These are phyloP conservation scores for Cepphus grylle DNA, from an alignment of 2,113 vertebrate species.

Conservation along the genomic window DNA sequence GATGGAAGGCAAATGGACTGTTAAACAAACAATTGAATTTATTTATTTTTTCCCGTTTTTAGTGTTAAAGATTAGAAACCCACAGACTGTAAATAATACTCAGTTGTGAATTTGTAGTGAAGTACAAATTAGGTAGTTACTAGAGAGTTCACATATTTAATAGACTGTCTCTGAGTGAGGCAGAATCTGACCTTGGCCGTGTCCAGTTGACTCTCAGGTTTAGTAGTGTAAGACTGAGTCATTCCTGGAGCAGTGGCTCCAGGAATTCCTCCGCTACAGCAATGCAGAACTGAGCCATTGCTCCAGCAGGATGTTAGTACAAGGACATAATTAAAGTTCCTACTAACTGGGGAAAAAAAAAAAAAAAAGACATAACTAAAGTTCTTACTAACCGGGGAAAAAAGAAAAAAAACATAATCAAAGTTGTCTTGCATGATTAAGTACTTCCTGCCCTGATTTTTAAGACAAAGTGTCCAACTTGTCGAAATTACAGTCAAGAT, in stretches of 20 bases:
- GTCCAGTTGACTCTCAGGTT: background rate
- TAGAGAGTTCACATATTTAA: background rate
- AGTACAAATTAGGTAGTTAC: background rate
- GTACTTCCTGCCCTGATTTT: background rate
- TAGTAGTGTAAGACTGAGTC: background rate
- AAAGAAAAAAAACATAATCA: slow-evolving; percentile 5
- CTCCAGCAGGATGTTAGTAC: background rate
- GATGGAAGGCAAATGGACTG: background rate
- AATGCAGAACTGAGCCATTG: background rate
- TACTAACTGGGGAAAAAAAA: background rate
- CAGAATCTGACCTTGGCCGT: background rate
- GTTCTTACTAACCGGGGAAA: background rate
- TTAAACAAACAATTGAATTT: background rate
- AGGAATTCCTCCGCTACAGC: background rate
- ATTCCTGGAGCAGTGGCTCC: background rate
- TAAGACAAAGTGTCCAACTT: background rate
- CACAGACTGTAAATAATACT: background rate
- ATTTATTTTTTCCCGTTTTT: background rate
- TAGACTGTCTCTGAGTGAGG: background rate
- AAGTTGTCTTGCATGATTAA: background rate
- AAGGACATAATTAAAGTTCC: background rate
- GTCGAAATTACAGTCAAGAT: background rate
- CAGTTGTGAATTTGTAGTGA: background rate
- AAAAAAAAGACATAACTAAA: background rate
- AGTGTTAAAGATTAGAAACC: background rate